Conservation (phyloP, 2,797 vertebrate species). For the Phataginus tetradactyla region DNA sequence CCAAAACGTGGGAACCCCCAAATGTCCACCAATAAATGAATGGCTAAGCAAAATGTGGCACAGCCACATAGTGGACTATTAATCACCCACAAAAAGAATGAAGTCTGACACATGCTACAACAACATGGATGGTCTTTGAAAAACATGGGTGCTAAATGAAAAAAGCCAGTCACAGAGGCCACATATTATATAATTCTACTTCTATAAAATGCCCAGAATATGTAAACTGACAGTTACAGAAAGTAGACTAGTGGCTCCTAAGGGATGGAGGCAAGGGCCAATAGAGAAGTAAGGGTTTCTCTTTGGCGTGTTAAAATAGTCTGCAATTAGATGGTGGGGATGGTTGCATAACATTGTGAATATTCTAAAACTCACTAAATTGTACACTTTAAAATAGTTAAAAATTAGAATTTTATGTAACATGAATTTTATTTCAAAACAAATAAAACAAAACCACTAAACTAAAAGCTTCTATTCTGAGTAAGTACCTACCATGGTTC, state of each 20-base stretch:
- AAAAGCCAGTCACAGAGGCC: not conserved
- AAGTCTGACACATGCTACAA: not conserved
- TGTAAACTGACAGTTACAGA: not conserved
- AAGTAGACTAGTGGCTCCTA: not conserved
- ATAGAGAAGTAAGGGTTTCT: not conserved
- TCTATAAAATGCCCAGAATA: not conserved
- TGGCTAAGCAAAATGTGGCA: not conserved
- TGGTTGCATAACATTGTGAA: not conserved
- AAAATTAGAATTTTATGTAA: not conserved
- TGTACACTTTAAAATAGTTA: not conserved
- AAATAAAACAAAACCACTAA: not conserved
- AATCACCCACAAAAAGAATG: not conserved
- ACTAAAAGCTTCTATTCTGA: not conserved
- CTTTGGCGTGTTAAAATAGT: not conserved
- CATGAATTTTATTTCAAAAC: not conserved
- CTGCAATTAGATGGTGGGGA: not conserved
- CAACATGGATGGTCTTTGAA: not conserved
- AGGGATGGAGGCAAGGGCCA: not conserved
- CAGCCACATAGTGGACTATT: not conserved
- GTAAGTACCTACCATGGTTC: not conserved
- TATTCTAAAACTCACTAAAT: not conserved
- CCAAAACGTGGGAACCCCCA: not conserved
- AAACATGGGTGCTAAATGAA: not conserved
- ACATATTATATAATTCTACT: not conserved
- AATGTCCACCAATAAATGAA: not conserved